Evolutionary conservation across 1,140 invertebrate genomes (phyloP).

Genomic region (Zaprionus inermis): DNA sequence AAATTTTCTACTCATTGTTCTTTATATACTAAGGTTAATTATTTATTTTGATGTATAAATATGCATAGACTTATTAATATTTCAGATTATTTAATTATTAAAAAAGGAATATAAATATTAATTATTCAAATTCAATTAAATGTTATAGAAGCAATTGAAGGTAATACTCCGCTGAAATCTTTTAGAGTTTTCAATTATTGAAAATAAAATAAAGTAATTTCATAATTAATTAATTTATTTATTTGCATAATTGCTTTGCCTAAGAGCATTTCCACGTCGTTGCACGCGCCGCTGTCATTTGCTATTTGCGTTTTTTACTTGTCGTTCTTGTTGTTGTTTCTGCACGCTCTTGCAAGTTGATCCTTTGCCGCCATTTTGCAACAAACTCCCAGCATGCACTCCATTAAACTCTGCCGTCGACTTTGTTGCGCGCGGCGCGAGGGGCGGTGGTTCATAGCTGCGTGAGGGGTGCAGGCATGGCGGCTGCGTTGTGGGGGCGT

Average conservation of each 20-base stretch:
- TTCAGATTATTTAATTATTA: not conserved
- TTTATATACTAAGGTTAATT: too few relatives aligned
- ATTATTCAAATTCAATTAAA: not conserved
- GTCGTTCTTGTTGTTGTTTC: slow-evolving; percentile 31
- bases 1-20: not conserved
- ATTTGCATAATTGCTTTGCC: not conserved
- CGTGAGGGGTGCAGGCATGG: not conserved
- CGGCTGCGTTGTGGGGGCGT: not conserved
- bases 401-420: slow-evolving; percentile 79
- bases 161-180: too few relatives aligned
- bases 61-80: not conserved
- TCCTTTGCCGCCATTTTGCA: slow-evolving; percentile 80
- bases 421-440: slow-evolving; percentile 63
- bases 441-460: not conserved
- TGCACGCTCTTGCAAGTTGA: slow-evolving; percentile 67
- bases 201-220: not conserved
- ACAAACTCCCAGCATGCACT: slow-evolving; percentile 74
- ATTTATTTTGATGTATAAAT: too few relatives aligned
- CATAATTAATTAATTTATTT: not conserved
- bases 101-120: not conserved
- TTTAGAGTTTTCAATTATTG: not conserved
- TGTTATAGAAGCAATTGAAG: too few relatives aligned
- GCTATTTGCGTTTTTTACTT: slow-evolving; percentile 40
- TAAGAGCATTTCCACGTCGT: slow-evolving; percentile 14
- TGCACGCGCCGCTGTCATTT: slow-evolving; percentile 3